phyloP scores from a whole-genome alignment of 2,888 invertebrate genomes.

The Andrena chrysosceles region DNA sequence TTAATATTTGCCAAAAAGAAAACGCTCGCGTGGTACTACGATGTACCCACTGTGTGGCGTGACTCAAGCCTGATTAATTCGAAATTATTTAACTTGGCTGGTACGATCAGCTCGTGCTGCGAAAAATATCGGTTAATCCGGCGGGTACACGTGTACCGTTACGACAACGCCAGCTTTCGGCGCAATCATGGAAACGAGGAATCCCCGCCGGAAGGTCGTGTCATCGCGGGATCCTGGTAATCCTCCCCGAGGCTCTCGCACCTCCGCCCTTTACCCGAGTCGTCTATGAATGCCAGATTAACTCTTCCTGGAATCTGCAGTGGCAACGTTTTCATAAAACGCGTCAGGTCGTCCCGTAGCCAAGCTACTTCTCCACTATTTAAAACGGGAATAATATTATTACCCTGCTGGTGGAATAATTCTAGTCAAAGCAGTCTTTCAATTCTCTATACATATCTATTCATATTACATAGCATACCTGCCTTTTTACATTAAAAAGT shows the following conservation, averaged over 20 bases:
- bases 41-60: too few relatives aligned
- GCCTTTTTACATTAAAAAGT: too few relatives aligned
- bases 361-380: neutral
- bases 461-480: neutral
- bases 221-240: slow-evolving; percentile 63
- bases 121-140: slow-evolving; percentile 17
- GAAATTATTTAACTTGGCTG: slow-evolving; percentile 10
- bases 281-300: slow-evolving; percentile 33
- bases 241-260: slow-evolving; percentile 57
- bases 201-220: slow-evolving; percentile 73
- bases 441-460: neutral
- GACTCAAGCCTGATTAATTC: neutral
- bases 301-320: neutral
- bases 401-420: neutral
- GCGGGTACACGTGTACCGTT: slow-evolving; percentile 25
- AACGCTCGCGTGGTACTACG: neutral
- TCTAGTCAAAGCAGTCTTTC: too few relatives aligned
- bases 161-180: slow-evolving; percentile 18
- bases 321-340: neutral
- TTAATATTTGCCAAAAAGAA: neutral
- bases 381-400: neutral
- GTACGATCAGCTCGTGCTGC: neutral
- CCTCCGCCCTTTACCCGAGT: slow-evolving; percentile 3
- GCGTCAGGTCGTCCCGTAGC: neutral
- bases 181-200: slow-evolving; percentile 64